These are phyloP conservation scores for Nemotelus pantherinus DNA, from an alignment of 2,888 invertebrate species.

Conservation along the genomic window DNA sequence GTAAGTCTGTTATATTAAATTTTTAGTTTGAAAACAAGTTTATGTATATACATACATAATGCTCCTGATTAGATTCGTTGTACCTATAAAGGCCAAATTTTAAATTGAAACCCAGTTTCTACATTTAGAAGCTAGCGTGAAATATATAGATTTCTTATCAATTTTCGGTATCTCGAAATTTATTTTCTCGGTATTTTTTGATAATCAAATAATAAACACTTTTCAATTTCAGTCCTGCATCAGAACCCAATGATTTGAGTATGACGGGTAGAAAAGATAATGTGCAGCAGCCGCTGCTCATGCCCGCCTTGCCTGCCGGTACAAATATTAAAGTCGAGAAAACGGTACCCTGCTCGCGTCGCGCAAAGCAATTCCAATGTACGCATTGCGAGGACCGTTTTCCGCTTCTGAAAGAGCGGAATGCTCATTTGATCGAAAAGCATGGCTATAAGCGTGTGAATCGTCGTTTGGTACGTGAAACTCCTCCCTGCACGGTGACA, in stretches of 20 bases:
- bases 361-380: constrained; percentile 60
- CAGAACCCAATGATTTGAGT: background rate
- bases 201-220: background rate
- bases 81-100: no score
- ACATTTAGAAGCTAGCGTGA: no score
- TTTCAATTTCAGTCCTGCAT: background rate
- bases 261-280: background rate
- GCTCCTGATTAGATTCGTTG: no score
- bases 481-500: constrained; percentile 45
- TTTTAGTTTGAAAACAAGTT: no score
- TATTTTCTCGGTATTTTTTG: no score
- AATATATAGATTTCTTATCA: no score
- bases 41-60: no score
- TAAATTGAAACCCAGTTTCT: no score
- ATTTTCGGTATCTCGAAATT: no score
- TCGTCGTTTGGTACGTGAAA: constrained; percentile 60
- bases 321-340: constrained; percentile 21
- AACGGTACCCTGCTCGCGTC: background rate
- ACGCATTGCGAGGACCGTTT: constrained; percentile 61
- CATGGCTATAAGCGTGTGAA: constrained; percentile 63
- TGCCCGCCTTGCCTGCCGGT: background rate
- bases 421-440: constrained; percentile 61
- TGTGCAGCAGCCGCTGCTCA: background rate
- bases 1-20: background rate
- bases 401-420: constrained; percentile 61